phyloP scores from a whole-genome alignment of 2,888 invertebrate species.

The Cheilosia urbana region DNA sequence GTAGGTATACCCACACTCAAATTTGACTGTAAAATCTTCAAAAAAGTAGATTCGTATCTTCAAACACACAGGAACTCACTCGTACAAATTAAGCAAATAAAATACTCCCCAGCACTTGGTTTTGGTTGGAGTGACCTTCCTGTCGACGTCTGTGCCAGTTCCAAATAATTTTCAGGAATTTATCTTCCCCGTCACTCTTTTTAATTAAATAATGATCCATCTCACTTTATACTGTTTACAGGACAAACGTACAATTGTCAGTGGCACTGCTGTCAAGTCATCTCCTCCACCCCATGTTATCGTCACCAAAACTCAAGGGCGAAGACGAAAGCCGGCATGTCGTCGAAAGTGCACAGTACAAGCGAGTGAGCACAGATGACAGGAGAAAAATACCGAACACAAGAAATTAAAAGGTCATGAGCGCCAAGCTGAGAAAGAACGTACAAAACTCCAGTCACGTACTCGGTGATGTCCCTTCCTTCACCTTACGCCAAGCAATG shows the following conservation, averaged over 20 bases:
- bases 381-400: conserved; percentile 54
- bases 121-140: background rate
- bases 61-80: no score
- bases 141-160: conserved; percentile 2
- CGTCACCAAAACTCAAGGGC: conserved; percentile 42
- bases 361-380: conserved; percentile 55
- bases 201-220: conserved; percentile 72
- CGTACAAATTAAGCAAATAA: background rate
- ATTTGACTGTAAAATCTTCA: no score
- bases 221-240: conserved; percentile 58
- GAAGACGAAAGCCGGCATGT: conserved; percentile 45
- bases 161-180: conserved; percentile 39
- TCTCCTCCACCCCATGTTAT: conserved; percentile 2
- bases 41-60: no score
- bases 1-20: no score
- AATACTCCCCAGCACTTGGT: background rate
- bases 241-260: conserved; percentile 54
- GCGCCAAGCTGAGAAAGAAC: conserved; percentile 35
- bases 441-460: conserved; percentile 72
- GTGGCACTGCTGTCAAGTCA: conserved; percentile 47
- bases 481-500: conserved; percentile 73
- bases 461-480: conserved; percentile 71
- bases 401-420: conserved; percentile 74
- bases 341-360: conserved; percentile 65
- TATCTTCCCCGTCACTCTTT: conserved; percentile 51